These are phyloP conservation scores for Mesitornis unicolor DNA, from an alignment of 2,113 vertebrate species.

Conservation along the genomic window DNA sequence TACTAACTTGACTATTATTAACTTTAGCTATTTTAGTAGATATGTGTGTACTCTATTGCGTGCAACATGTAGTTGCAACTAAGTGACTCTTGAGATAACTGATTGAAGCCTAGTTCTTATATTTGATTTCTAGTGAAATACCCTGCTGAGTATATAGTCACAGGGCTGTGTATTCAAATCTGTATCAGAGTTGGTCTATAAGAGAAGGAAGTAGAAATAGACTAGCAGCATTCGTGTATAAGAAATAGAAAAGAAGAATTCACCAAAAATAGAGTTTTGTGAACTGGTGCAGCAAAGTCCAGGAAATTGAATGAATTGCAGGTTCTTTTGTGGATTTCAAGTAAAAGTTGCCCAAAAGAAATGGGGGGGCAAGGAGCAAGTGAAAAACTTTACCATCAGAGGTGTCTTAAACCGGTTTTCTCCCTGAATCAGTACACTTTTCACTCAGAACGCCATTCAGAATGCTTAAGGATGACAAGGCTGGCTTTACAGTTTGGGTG, in stretches of 20 bases:
- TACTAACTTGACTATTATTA: neutral
- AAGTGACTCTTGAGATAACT: neutral
- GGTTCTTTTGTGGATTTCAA: neutral
- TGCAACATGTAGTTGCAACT: neutral
- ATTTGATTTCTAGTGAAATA: neutral
- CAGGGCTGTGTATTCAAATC: neutral
- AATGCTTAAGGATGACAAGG: neutral
- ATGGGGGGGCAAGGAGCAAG: fast-evolving
- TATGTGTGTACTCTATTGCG: fast-evolving
- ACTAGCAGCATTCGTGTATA: neutral
- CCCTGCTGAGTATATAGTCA: neutral
- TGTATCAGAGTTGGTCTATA: neutral
- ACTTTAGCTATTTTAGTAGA: neutral
- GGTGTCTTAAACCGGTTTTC: neutral
- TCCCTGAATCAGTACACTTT: neutral
- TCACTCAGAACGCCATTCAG: neutral
- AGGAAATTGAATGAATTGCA: neutral
- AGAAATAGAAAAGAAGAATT: neutral
- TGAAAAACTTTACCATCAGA: neutral
- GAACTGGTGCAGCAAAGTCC: neutral
- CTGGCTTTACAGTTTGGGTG: neutral
- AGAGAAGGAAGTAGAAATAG: neutral
- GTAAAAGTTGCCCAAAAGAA: neutral
- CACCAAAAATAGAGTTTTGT: neutral
- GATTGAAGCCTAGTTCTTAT: neutral